Evolutionary conservation across 2,797 vertebrate species (phyloP).

Genomic region (Gobio occitaniae): DNA sequence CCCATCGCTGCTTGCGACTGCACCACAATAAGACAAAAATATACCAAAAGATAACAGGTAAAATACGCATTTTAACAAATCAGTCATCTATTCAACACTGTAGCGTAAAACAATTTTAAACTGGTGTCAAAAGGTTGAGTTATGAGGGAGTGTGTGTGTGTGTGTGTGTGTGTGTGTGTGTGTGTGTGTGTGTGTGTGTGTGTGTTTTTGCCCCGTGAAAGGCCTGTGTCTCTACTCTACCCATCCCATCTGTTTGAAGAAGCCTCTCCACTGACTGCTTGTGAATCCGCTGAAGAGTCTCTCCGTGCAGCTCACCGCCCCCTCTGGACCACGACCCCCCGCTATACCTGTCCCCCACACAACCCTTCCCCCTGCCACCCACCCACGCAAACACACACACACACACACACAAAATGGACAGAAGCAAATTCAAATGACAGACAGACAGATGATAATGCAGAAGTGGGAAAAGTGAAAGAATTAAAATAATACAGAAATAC

Average conservation of each 20-base stretch:
- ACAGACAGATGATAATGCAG: constrained; percentile 27
- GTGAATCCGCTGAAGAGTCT: constrained; percentile 48
- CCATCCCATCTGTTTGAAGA: constrained; percentile 45
- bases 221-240: constrained; percentile 32
- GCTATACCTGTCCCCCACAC: constrained; percentile 45
- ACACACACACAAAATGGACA: constrained; percentile 14
- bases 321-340: constrained; percentile 40
- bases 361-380: constrained; percentile 27
- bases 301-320: constrained; percentile 39
- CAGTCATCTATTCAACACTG: neutral
- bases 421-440: constrained; percentile 59
- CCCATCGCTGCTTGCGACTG: neutral
- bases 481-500: neutral
- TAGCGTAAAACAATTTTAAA: neutral
- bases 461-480: constrained; percentile 4
- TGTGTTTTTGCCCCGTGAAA: constrained; percentile 10
- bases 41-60: too few species aligned
- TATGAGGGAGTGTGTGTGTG: neutral
- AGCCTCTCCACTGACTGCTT: constrained; percentile 49
- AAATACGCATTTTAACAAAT: neutral
- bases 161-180: too few species aligned
- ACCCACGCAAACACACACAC: constrained; percentile 31
- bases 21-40: neutral
- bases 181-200: neutral
- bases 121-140: neutral